Evolutionary conservation across 2,888 invertebrate species (phyloP).

Genomic region (Dolichopus griseipennis): DNA sequence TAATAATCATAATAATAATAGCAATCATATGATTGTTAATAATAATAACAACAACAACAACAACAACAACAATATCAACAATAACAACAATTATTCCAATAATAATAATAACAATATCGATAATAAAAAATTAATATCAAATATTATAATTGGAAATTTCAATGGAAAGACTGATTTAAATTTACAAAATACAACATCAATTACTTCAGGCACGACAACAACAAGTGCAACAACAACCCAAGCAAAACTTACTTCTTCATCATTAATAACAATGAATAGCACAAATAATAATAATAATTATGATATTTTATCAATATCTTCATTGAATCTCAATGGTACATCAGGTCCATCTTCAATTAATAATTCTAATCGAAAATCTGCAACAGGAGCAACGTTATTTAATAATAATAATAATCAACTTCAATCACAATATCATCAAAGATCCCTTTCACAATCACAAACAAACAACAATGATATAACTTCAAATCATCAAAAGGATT

Average conservation of each 20-base stretch:
- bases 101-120: neutral
- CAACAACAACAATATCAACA: neutral
- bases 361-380: slow-evolving; percentile 22
- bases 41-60: neutral
- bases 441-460: slow-evolving; percentile 21
- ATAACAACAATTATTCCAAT: neutral
- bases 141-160: neutral
- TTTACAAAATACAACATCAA: slow-evolving; percentile 10
- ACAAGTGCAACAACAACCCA: neutral
- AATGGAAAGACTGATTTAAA: neutral
- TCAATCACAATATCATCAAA: slow-evolving; percentile 19
- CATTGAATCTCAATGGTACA: slow-evolving; percentile 22
- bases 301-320: slow-evolving; percentile 19
- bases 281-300: slow-evolving; percentile 9
- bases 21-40: neutral
- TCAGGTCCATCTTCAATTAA: neutral
- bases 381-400: slow-evolving; percentile 24
- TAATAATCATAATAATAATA: neutral
- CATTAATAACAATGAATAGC: slow-evolving; percentile 11
- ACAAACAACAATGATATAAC: slow-evolving; percentile 17
- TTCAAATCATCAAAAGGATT: slow-evolving; percentile 19
- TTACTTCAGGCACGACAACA: slow-evolving; percentile 19
- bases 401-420: slow-evolving; percentile 18
- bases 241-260: slow-evolving; percentile 9
- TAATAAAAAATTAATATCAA: slow-evolving; percentile 1